Percentiles rank a stretch among this genome's conserved stretches.
Evolutionary conservation across 2,888 invertebrate species (phyloP).

Genomic region (Rambutsinella grinnellia): DNA sequence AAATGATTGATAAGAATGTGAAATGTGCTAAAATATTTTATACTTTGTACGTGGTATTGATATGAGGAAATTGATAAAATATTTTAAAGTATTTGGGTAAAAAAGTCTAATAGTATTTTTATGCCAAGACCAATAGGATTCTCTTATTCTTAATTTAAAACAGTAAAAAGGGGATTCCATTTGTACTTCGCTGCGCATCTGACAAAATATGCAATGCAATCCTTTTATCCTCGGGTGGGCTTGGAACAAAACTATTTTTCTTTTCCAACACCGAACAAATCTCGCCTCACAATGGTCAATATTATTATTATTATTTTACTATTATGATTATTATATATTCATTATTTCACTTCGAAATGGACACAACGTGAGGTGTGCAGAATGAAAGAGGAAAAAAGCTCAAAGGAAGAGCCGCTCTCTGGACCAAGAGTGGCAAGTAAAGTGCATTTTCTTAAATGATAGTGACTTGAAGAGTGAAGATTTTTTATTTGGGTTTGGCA

Average conservation of each 20-base stretch:
- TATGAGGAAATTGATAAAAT: too few species aligned
- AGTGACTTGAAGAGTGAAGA: slow-evolving; percentile 34
- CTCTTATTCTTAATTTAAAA: background rate
- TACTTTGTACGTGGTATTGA: too few species aligned
- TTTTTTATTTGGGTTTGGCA: slow-evolving; percentile 42
- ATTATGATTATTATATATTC: slow-evolving; percentile 38
- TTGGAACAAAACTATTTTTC: too few species aligned
- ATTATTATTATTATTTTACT: slow-evolving; percentile 39
- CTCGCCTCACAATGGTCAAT: slow-evolving; percentile 42
- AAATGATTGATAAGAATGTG: slow-evolving; percentile 18
- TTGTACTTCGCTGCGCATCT: background rate
- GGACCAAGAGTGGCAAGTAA: slow-evolving; percentile 4
- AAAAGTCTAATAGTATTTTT: too few species aligned
- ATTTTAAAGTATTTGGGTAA: too few species aligned
- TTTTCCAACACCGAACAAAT: too few species aligned
- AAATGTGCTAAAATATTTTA: background rate
- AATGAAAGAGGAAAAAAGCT: slow-evolving; percentile 22
- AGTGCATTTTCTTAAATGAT: background rate
- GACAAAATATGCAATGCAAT: slow-evolving; percentile 17
- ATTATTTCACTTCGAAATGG: slow-evolving; percentile 26
- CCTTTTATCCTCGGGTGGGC: slow-evolving; percentile 41
- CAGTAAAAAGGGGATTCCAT: background rate
- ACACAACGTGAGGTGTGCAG: background rate
- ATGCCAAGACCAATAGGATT: too few species aligned
- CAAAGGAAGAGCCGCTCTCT: slow-evolving; percentile 36